Percentiles rank a stretch among this genome's conserved stretches.
These are phyloP conservation scores for Promerops cafer DNA, from an alignment of 2,113 vertebrate species.

Conservation along the genomic window DNA sequence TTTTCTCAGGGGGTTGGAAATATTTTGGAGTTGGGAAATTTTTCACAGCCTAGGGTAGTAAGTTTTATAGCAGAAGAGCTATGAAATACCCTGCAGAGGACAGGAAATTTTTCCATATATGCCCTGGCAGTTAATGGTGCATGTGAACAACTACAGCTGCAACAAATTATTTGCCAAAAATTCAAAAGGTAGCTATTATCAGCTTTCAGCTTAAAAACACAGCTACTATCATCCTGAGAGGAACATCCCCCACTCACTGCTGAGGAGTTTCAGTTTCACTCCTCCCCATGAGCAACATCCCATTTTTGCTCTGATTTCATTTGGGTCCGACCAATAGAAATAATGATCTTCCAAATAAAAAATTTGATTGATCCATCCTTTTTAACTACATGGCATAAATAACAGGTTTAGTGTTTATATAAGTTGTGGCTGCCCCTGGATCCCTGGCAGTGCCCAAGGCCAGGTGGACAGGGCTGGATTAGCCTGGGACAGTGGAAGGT, in stretches of 20 bases:
- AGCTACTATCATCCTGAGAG: neutral
- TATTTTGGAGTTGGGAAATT: neutral
- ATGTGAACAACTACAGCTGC: conserved; percentile 33
- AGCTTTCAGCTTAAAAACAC: neutral
- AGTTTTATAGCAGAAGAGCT: neutral
- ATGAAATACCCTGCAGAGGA: neutral
- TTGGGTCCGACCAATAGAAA: neutral
- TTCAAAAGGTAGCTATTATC: conserved; percentile 9
- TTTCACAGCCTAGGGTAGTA: neutral
- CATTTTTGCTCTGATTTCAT: neutral
- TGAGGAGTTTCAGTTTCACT: neutral
- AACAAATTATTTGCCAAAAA: conserved; percentile 29
- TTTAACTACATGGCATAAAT: neutral
- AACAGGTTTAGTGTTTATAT: neutral
- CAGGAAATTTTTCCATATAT: neutral
- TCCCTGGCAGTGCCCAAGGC: neutral
- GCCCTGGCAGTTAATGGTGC: conserved; percentile 6
- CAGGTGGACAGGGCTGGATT: neutral
- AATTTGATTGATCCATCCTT: neutral
- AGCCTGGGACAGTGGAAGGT: neutral
- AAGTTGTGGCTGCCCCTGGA: neutral
- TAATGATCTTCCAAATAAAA: neutral
- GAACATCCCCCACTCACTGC: neutral
- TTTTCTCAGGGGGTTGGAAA: neutral
- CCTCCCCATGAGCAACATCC: neutral